Evolutionary conservation across 2,888 invertebrate genomes (phyloP).

Genomic region (Galerucella pusilla): DNA sequence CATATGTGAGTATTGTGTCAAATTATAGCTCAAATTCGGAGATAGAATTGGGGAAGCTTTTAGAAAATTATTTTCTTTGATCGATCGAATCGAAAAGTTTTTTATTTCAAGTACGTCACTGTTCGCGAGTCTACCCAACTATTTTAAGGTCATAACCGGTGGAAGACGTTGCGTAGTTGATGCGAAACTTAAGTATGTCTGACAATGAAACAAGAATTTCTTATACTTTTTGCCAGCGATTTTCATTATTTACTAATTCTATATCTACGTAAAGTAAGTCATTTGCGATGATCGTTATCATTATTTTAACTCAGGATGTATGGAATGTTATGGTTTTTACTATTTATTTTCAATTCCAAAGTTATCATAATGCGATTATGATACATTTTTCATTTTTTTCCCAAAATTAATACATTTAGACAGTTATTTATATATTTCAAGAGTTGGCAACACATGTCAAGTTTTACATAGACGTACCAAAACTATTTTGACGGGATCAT

Average conservation of each 20-base stretch:
- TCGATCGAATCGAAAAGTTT: background rate
- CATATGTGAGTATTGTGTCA: no score
- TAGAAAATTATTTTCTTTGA: no score
- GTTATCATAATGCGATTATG: no score
- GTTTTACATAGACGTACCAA: no score
- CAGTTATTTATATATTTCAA: no score
- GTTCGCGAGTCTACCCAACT: conserved; percentile 9
- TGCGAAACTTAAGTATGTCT: conserved; percentile 17
- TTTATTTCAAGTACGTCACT: background rate
- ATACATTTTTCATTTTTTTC: no score
- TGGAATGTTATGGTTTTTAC: background rate
- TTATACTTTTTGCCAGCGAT: background rate
- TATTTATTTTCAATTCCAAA: background rate
- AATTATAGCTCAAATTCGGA: no score
- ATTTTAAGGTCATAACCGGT: conserved; percentile 18
- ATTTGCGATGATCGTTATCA: conserved; percentile 9
- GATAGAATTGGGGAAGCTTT: no score
- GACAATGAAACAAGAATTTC: conserved; percentile 7
- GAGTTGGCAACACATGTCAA: no score
- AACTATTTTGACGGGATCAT: no score
- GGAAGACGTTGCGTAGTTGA: conserved; percentile 5
- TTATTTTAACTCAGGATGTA: background rate
- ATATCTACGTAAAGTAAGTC: conserved; percentile 13
- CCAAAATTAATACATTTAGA: no score
- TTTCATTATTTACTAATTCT: conserved; percentile 8